Evolutionary conservation across 2,888 invertebrate genomes (phyloP).

Genomic region (Matsumyia berberina): DNA sequence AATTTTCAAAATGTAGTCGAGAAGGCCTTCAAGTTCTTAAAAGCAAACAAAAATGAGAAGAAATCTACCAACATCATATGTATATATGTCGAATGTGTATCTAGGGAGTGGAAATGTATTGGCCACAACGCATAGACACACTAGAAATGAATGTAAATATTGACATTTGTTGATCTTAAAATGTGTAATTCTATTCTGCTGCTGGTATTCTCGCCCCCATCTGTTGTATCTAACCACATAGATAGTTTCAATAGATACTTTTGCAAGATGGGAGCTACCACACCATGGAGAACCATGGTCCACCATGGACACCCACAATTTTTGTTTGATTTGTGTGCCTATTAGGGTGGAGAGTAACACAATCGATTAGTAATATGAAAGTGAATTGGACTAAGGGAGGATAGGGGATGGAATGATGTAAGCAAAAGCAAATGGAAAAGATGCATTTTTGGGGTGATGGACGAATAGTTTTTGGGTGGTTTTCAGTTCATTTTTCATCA

Average conservation of each 20-base stretch:
- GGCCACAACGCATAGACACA: conserved; percentile 26
- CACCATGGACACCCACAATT: conserved; percentile 1
- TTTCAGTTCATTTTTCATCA: no score
- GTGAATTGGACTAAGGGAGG: conserved; percentile 6
- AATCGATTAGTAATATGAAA: conserved; percentile 57
- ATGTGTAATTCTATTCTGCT: not conserved
- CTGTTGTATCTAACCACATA: not conserved
- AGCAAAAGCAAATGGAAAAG: no score
- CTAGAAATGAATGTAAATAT: conserved; percentile 63
- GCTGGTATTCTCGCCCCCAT: not conserved
- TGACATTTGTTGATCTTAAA: conserved; percentile 66
- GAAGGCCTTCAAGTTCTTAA: conserved; percentile 14
- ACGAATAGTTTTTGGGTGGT: no score
- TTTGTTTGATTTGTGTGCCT: conserved; percentile 22
- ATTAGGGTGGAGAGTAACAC: conserved; percentile 53
- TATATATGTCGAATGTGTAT: conserved; percentile 26
- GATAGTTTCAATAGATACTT: not conserved
- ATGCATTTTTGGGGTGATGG: no score
- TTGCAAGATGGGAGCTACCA: not conserved
- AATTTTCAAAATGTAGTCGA: conserved; percentile 6
- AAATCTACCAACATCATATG: conserved; percentile 3
- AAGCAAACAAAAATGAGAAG: conserved; percentile 1
- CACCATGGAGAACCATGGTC: not conserved
- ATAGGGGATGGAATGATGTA: no score
- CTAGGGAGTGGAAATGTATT: conserved; percentile 33